A percentile compares a stretch with the other conserved stretches of the same genome.
phyloP scores from a whole-genome alignment of 2,797 vertebrate genomes.

The Cephalopachus bancanus region DNA sequence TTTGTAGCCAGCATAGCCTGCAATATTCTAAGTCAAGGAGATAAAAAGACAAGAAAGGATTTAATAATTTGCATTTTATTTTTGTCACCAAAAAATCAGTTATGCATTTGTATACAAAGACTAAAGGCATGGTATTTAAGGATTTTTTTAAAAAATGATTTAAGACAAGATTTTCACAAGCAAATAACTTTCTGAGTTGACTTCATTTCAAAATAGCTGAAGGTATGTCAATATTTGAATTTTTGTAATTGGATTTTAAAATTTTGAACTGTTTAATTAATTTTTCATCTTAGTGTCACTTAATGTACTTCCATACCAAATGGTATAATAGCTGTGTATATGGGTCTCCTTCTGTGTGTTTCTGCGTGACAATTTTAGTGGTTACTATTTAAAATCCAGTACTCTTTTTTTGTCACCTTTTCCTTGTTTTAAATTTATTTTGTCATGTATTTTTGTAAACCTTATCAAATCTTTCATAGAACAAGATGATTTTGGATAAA shows the following conservation, averaged over 20 bases:
- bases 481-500: not conserved
- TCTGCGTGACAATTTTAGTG: not conserved
- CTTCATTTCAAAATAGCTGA: not conserved
- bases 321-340: not conserved
- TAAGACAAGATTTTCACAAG: not conserved
- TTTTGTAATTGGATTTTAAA: conserved; percentile 36
- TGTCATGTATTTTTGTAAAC: not conserved
- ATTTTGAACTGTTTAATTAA: not conserved
- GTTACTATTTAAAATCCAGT: not conserved
- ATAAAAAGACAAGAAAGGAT: not conserved
- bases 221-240: conserved; percentile 38
- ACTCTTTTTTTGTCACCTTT: not conserved
- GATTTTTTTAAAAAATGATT: conserved; percentile 41
- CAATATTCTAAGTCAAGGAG: not conserved
- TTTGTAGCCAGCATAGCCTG: conserved; percentile 37
- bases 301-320: not conserved
- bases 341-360: not conserved
- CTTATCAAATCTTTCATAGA: not conserved
- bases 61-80: conserved; percentile 32
- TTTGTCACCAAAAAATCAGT: conserved; percentile 42
- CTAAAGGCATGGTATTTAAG: not conserved
- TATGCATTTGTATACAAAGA: not conserved
- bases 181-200: conserved; percentile 41
- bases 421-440: conserved; percentile 14
- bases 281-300: not conserved